Percentiles rank a stretch among this genome's conserved stretches.
Conservation (phyloP, 2,888 invertebrate genomes). For the Orchesella flavescens region DNA sequence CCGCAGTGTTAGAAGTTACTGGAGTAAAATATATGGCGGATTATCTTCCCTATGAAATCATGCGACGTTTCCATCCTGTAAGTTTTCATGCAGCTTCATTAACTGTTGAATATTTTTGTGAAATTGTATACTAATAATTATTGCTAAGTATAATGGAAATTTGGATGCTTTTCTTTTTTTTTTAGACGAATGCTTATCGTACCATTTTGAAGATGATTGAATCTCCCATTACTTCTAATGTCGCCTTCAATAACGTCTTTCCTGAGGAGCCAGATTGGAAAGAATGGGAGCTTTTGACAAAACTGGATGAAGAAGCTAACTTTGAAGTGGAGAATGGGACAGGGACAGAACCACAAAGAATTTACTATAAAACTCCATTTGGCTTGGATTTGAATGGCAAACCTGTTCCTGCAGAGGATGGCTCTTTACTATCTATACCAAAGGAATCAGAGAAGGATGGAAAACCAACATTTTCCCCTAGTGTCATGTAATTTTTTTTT, state of each 20-base stretch:
- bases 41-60: constrained; percentile 12
- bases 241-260: background rate
- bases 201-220: background rate
- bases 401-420: background rate
- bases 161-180: background rate
- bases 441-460: constrained; percentile 1
- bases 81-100: no score
- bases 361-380: background rate
- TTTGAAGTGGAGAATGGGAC: background rate
- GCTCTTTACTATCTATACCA: background rate
- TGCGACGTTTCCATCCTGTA: constrained; percentile 37
- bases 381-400: background rate
- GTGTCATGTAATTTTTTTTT: background rate
- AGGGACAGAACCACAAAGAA: background rate
- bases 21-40: constrained; percentile 8
- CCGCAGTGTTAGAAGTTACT: constrained; percentile 14
- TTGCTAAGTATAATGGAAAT: background rate
- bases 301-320: background rate
- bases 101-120: no score
- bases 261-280: background rate
- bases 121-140: background rate
- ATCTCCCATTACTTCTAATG: background rate
- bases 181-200: background rate
- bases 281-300: background rate
- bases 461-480: background rate